Evolutionary conservation across 53 echinoderm and acorn worm species (phyloP).

Genomic region (Astropecten irregularis): DNA sequence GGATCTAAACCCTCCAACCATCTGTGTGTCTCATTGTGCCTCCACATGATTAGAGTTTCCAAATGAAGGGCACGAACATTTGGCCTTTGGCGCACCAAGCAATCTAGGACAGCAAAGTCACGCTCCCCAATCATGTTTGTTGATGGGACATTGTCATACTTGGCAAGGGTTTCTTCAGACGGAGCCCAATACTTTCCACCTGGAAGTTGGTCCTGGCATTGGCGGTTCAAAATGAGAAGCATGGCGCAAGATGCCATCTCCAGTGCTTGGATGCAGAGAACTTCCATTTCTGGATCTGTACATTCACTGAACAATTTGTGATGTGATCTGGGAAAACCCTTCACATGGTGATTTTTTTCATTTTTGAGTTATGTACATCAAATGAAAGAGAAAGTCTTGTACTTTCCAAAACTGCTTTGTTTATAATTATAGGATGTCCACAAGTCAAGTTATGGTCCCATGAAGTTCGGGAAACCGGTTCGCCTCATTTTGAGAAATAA

Average conservation of each 20-base stretch:
- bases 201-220: slow-evolving; percentile 53
- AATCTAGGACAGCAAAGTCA: slow-evolving; percentile 62
- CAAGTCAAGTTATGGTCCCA: too few relatives aligned
- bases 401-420: too few relatives aligned
- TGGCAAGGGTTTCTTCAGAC: background rate
- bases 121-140: slow-evolving; percentile 60
- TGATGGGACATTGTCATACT: slow-evolving; percentile 64
- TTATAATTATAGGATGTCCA: too few relatives aligned
- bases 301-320: slow-evolving; percentile 31
- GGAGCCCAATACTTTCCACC: slow-evolving; percentile 59
- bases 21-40: slow-evolving; percentile 26
- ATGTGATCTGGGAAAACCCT: too few relatives aligned
- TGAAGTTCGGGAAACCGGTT: too few relatives aligned
- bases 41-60: slow-evolving; percentile 56
- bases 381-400: too few relatives aligned
- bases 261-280: slow-evolving; percentile 18
- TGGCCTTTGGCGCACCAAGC: slow-evolving; percentile 19
- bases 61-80: background rate
- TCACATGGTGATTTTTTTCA: too few relatives aligned
- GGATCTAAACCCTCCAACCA: slow-evolving; percentile 17
- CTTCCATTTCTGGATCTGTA: slow-evolving; percentile 38
- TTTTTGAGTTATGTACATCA: too few relatives aligned
- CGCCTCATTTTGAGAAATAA: too few relatives aligned
- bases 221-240: slow-evolving; percentile 44
- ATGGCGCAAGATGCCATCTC: slow-evolving; percentile 46